A percentile compares a stretch with the other conserved stretches of the same genome.
phyloP scores from a whole-genome alignment of 1,140 invertebrate species.

The Meloidogyne exigua region DNA sequence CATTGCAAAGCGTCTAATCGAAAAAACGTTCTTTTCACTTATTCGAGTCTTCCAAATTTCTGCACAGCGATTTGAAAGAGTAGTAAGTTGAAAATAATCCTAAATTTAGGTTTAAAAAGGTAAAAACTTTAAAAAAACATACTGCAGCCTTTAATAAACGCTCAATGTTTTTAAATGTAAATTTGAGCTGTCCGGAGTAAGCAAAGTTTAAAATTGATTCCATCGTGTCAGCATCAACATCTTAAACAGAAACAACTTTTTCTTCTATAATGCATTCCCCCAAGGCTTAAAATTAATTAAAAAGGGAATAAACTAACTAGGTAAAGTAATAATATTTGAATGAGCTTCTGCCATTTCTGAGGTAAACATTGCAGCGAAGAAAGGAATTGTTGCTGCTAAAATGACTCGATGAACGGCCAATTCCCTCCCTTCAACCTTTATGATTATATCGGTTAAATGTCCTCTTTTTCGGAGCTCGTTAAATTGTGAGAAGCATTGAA shows the following conservation, averaged over 20 bases:
- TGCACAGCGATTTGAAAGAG: conserved; percentile 81
- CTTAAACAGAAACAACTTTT: conserved; percentile 27
- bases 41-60: conserved; percentile 72
- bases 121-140: not conserved
- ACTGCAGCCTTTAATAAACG: conserved; percentile 80
- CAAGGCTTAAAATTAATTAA: no score
- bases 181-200: conserved; percentile 76
- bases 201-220: conserved; percentile 83
- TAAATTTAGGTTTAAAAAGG: not conserved
- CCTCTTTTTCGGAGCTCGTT: conserved; percentile 32
- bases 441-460: conserved; percentile 39
- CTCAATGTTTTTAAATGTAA: conserved; percentile 80
- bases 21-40: conserved; percentile 72
- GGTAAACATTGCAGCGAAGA: conserved; percentile 87
- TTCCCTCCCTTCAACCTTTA: conserved; percentile 71
- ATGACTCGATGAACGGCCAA: conserved; percentile 82
- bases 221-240: conserved; percentile 66
- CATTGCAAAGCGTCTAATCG: conserved; percentile 79
- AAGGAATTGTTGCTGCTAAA: conserved; percentile 81
- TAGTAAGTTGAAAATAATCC: conserved; percentile 77
- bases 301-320: conserved; percentile 10
- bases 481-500: conserved; percentile 34
- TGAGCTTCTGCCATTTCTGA: conserved; percentile 83
- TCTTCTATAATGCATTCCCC: no score
- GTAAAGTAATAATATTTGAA: conserved; percentile 74